A percentile compares a stretch with the other conserved stretches of the same genome.
Conservation (phyloP, 2,113 vertebrate genomes). For the Toxotes jaculatrix region DNA sequence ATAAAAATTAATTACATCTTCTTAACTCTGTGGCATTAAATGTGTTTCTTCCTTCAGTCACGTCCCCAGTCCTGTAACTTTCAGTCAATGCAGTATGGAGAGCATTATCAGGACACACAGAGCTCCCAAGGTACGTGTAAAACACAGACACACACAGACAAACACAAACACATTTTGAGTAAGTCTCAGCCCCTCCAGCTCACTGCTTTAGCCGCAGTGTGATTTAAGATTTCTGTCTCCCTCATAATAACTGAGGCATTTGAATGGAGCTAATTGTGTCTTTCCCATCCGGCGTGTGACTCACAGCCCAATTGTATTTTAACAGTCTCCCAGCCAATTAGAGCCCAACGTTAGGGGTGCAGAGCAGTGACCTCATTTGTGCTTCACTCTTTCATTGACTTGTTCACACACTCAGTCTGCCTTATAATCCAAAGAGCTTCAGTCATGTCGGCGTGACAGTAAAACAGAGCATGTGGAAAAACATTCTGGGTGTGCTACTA, state of each 20-base stretch:
- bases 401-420: conserved; percentile 62
- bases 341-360: conserved; percentile 40
- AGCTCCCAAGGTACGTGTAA: conserved; percentile 90
- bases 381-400: conserved; percentile 68
- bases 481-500: conserved; percentile 63
- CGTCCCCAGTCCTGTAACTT: conserved; percentile 94
- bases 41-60: conserved; percentile 84
- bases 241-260: conserved; percentile 50
- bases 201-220: conserved; percentile 44
- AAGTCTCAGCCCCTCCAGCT: conserved; percentile 5
- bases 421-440: conserved; percentile 56
- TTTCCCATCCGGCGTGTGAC: conserved; percentile 74
- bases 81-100: conserved; percentile 92
- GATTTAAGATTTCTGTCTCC: conserved; percentile 38
- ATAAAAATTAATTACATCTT: background rate
- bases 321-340: conserved; percentile 71
- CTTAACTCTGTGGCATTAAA: background rate
- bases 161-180: background rate
- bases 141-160: conserved; percentile 5
- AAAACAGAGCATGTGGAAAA: conserved; percentile 63
- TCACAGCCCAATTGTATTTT: conserved; percentile 66
- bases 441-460: conserved; percentile 50
- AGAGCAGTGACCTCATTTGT: conserved; percentile 65
- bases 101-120: conserved; percentile 94
- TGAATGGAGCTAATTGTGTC: conserved; percentile 68